Percentiles rank a stretch among this genome's conserved stretches.
Evolutionary conservation across 2,888 invertebrate species (phyloP).

Genomic region (Aspidiotus rigidus): DNA sequence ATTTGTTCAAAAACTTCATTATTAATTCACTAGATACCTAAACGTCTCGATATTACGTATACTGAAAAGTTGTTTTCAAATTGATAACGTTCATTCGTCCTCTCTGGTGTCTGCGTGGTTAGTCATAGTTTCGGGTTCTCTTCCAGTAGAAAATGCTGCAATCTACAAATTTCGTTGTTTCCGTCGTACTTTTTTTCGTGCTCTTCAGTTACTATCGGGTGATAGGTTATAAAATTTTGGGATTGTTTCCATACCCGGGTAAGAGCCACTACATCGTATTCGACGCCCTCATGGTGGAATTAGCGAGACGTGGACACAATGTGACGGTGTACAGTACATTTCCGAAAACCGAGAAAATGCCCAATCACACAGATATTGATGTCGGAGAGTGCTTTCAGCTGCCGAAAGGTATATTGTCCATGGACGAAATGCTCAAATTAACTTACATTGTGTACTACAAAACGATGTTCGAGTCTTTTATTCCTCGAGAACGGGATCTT

Average conservation of each 20-base stretch:
- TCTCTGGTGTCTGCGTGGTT: too few relatives aligned
- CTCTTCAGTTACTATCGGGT: conserved; percentile 15
- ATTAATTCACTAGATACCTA: too few relatives aligned
- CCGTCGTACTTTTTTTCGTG: too few relatives aligned
- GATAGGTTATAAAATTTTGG: conserved; percentile 28
- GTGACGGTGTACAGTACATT: conserved; percentile 30
- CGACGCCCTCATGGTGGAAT: conserved; percentile 23
- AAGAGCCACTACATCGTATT: conserved; percentile 34
- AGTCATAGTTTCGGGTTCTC: too few relatives aligned
- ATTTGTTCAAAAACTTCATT: too few relatives aligned
- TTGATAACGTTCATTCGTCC: too few relatives aligned
- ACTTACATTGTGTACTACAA: not conserved
- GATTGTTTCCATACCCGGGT: conserved; percentile 32
- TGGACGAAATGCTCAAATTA: not conserved
- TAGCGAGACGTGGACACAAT: conserved; percentile 34
- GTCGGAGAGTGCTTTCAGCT: conserved; percentile 3
- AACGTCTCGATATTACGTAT: too few relatives aligned
- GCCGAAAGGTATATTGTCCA: not conserved
- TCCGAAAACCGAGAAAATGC: conserved; percentile 9
- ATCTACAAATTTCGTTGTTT: too few relatives aligned
- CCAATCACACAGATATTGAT: conserved; percentile 22
- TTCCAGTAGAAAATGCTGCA: too few relatives aligned
- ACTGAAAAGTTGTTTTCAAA: too few relatives aligned
- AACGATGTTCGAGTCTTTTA: not conserved
- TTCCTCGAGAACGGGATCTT: conserved; percentile 15